Conservation (phyloP, 2,113 vertebrate genomes). For the Acrocephalus arundinaceus region DNA sequence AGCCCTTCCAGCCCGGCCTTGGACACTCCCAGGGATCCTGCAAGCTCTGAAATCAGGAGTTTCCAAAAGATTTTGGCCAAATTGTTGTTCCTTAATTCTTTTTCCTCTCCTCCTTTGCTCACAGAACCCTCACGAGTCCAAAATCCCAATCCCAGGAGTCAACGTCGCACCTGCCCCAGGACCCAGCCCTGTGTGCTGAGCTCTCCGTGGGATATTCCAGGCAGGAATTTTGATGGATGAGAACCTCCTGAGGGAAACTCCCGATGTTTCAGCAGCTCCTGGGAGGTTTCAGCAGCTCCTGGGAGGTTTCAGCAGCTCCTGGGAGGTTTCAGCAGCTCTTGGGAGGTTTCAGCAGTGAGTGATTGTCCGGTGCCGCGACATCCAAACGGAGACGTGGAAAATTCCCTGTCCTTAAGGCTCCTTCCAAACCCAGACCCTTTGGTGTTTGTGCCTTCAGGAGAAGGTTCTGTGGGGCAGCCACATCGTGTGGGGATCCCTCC, state of each 20-base stretch:
- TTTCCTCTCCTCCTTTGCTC: not conserved
- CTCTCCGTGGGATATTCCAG: not conserved
- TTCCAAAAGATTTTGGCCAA: not conserved
- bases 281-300: not conserved
- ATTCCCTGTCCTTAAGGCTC: not conserved
- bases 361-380: not conserved
- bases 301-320: no score
- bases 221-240: not conserved
- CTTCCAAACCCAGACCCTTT: not conserved
- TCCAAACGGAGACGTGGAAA: no score
- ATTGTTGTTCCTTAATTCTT: not conserved
- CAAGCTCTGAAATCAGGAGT: not conserved
- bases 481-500: not conserved
- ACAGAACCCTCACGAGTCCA: not conserved
- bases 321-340: not conserved
- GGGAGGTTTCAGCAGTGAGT: not conserved
- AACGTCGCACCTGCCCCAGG: fast-evolving
- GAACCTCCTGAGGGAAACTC: not conserved
- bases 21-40: not conserved
- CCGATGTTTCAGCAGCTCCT: not conserved
- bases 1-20: not conserved
- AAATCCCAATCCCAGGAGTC: fast-evolving
- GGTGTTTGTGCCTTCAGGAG: not conserved
- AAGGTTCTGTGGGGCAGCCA: not conserved
- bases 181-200: fast-evolving